Evolutionary conservation across 1,140 invertebrate genomes (phyloP), one percentile per base, ranked within the genome.

Genomic region (Colletes gigas): DNA sequence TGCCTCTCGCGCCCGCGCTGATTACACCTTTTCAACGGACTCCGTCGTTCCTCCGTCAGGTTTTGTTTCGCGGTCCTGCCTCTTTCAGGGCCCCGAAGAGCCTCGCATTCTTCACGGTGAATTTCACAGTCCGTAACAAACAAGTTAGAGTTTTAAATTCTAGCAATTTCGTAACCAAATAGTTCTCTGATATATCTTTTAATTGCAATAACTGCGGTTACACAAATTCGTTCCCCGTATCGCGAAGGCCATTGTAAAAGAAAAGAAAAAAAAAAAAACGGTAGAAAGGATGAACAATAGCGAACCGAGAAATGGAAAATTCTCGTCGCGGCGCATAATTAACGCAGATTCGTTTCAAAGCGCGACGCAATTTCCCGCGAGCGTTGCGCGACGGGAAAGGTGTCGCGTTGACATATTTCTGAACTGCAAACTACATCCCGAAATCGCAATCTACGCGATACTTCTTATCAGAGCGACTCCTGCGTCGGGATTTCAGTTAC

Each of bases 391-490:
- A 21, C 12, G 30, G 30, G 30, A 30, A 4, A 9, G 21, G 6
- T 9, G 44, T 44, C 44, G 21, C 41, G 41, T 12, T 7, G 41
- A 50, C 66, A n/a, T 50, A 68, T 68, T 52, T 19, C 47, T 30
- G 14, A 19, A 15, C 47, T 30, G 15, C 44, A 44, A 44, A 44
- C 44, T 44, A 44, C 9, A 62, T 72, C n/a, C 52, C 44, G 21
- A 66, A 80, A 82, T 81, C 72, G 68, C 68, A 30, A 66, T 65
- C 52, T 52, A 21, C 67, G 76, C 52, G 79, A 67, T 69, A 59
- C 44, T 82, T 80, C 62, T 82, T 80, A 74, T 82, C 69, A 68
- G 59, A 60, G 63, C 57, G 67, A 69, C 21, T 21, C 50, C n/a
- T 15, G 14, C 8, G 21, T 12, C 50, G 3, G 8, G 50, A 54